These are phyloP conservation scores for Epiperipatus broadwayi DNA, from an alignment of 2,888 invertebrate species.

Conservation along the genomic window DNA sequence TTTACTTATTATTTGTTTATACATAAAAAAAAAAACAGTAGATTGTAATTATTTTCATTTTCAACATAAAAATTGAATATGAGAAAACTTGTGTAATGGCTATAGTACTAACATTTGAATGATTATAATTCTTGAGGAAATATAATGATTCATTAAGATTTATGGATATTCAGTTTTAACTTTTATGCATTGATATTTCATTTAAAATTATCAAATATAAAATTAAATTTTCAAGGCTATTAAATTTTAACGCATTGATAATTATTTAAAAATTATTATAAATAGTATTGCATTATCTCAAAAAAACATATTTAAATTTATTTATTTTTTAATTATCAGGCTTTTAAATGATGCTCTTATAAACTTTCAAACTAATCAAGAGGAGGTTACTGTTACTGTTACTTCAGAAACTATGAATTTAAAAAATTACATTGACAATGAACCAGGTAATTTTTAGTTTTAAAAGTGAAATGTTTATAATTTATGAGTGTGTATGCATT, in stretches of 20 bases:
- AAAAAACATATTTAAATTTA: not conserved
- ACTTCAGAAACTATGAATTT: slow-evolving; percentile 41
- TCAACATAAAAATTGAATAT: too few species aligned
- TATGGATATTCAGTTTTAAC: too few species aligned
- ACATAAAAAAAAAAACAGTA: too few species aligned
- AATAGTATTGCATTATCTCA: slow-evolving; percentile 5
- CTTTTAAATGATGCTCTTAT: slow-evolving; percentile 51
- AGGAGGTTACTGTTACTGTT: slow-evolving; percentile 59
- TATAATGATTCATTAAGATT: too few species aligned
- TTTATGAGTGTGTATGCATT: not conserved
- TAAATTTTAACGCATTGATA: not conserved
- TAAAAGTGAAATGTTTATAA: not conserved
- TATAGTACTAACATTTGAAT: too few species aligned
- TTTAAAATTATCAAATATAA: not conserved
- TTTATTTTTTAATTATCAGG: too few species aligned
- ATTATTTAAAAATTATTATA: not conserved
- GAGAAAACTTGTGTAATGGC: too few species aligned
- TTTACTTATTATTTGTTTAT: too few species aligned
- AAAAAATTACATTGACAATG: slow-evolving; percentile 55
- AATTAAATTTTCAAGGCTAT: not conserved
- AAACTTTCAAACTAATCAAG: slow-evolving; percentile 57
- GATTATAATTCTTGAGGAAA: too few species aligned
- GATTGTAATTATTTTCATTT: too few species aligned
- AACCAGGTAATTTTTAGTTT: slow-evolving; percentile 28
- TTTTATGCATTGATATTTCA: not conserved